These are phyloP conservation scores for Pocillopora damicornis DNA, from an alignment of 64 coral and sea anemone species.

Conservation along the genomic window DNA sequence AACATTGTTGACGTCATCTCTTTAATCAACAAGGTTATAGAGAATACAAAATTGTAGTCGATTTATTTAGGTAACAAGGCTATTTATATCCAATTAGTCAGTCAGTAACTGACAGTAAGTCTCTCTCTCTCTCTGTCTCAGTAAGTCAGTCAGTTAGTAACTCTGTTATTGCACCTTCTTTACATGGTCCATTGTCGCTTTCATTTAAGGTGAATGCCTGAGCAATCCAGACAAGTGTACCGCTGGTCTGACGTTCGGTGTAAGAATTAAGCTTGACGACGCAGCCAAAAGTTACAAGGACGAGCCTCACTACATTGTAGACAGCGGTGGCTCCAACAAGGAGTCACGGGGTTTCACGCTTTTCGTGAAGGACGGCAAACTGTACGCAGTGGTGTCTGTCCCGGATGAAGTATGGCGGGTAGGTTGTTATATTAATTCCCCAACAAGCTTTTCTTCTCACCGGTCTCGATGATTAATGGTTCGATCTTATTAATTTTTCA, in stretches of 20 bases:
- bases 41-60: too few relatives aligned
- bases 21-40: too few relatives aligned
- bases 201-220: conserved; percentile 61
- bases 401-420: conserved; percentile 85
- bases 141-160: too few relatives aligned
- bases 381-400: conserved; percentile 73
- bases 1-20: too few relatives aligned
- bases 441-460: background rate
- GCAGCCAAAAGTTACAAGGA: conserved; percentile 63
- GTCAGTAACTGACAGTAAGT: too few relatives aligned
- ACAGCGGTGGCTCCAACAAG: conserved; percentile 80
- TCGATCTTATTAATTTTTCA: background rate
- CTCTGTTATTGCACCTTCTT: too few relatives aligned
- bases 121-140: too few relatives aligned
- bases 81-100: too few relatives aligned
- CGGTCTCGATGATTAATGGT: background rate
- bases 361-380: conserved; percentile 67
- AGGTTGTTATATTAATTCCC: background rate
- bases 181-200: background rate
- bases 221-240: conserved; percentile 85
- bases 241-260: conserved; percentile 71
- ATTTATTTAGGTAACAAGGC: too few relatives aligned
- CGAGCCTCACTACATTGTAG: conserved; percentile 82
- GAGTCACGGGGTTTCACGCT: conserved; percentile 81
- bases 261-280: conserved; percentile 90